Base-by-base conservation (phyloP, 1,140 invertebrate genomes). In the Parasteatoda tepidariorum region DNA sequence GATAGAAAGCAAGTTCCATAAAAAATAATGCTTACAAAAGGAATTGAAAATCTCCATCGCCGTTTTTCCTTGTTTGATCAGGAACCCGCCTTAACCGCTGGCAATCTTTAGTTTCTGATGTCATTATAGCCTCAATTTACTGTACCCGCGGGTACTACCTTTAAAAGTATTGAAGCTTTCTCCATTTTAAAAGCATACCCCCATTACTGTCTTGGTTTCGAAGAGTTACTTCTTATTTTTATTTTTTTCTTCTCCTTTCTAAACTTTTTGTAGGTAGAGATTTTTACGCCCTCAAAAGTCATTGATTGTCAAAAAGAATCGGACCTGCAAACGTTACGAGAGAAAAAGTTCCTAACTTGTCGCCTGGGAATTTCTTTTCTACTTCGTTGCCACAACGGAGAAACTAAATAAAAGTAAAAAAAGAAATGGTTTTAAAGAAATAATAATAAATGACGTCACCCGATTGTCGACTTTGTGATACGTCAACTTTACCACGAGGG, bases 91-190 rank as follows among this genome's bases (percentile, higher is more conserved):
- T n/a, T n/a, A n/a, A n/a, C n/a, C n/a, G n/a, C n/a, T n/a, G n/a
- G n/a, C n/a, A n/a, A n/a, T n/a, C n/a, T n/a, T n/a, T n/a, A n/a
- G n/a, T n/a, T n/a, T 41, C 38, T 68, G 66, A 68, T 68, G 66
- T 68, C 66, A 68, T 68, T 68, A 68, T 68, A 68, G 66, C 66
- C 34, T 68, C 66, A 68, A 68, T 68, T 68, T 68, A 68, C n/a
- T 41, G 66, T 28, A 4, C 66, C 66, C 66, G 38, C 22, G 66
- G 66, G 66, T 13, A 3, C 9, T 48, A 28, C 38, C 34, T 68
- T 48, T 28, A 28, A 26, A 30, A 15, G 38, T 68, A 30, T 26
- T 5, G 2, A 28, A 68, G 22, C 22, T 26, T 15, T 33, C 11
- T 0, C 62, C 15, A 30, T 48, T 68, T 4, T 48, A 48, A 68